Base-by-base conservation (phyloP, 2,888 invertebrate genomes). In the Pollenia labialis region DNA sequence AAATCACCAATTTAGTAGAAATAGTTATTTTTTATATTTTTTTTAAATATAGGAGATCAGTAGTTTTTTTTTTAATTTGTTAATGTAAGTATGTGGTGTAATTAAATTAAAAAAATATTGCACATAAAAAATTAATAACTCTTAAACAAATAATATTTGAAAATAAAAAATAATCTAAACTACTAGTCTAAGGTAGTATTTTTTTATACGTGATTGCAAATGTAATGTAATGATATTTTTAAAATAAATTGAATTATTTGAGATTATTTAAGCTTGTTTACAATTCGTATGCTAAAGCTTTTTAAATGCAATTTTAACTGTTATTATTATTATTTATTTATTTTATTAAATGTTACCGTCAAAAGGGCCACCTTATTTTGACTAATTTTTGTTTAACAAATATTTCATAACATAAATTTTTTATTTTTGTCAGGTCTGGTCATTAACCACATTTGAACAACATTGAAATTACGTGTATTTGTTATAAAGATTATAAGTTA, bases 1-100 rank as follows among this genome's bases (percentile, higher is more conserved):
- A 71, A 85, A 62, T 69, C 46, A 69, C 68, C 69, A 75, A 58
- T 62, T 76, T 69, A 16, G 6, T 48, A 76, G 6, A 42, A 62
- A 48, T 64, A 82, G 2, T 44, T 48, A 56, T 76, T 85, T 54
- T 32, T 32, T 4, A 0, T 32, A 82, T 66, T 71, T 40, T 85
- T 84, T 86, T 50, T 76, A 89, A 85, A 82, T 88, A 91, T 86
- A 90, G 89, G 92, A 92, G 92, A 92, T 92, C 92, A 92, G 89
- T 89, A 89, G 89, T 91, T 90, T 88, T 89, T 84, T 88, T 89
- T 89, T 89, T 89, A 88, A 89, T 89, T 89, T 88, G 87, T 62
- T 72, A 74, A 86, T 84, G 50, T 77, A 74, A 72, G 68, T 48
- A 40, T 82, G 62, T 72, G 18, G 72, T 69, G 71, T 58, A 50